Conservation (phyloP, 2,888 invertebrate genomes). For the Cheilosia pagana region DNA sequence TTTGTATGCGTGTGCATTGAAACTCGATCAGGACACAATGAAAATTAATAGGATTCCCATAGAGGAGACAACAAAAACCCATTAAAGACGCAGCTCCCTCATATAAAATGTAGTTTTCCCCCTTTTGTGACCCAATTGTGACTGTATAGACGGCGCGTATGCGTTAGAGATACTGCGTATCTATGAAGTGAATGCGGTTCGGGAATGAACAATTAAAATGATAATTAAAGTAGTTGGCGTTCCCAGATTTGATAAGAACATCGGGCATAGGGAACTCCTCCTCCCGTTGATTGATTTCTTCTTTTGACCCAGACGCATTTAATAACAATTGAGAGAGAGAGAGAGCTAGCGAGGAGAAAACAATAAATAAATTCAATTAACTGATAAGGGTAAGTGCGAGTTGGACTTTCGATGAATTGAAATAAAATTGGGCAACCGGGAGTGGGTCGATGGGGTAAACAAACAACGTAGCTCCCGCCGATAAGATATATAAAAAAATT, state of each 20-base stretch:
- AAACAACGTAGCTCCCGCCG: background rate
- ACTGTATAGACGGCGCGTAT: background rate
- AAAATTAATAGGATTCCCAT: conserved; percentile 58
- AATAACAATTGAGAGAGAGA: conserved; percentile 5
- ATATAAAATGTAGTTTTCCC: conserved; percentile 8
- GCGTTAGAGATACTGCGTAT: conserved; percentile 41
- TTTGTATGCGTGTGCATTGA: conserved; percentile 10
- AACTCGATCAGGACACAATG: conserved; percentile 56
- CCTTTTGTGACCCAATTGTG: conserved; percentile 51
- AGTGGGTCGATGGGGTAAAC: background rate
- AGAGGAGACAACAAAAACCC: conserved; percentile 39
- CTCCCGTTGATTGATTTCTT: conserved; percentile 25
- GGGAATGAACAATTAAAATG: conserved; percentile 31
- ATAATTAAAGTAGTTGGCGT: conserved; percentile 35
- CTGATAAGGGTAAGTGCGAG: conserved; percentile 45
- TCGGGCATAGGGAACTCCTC: conserved; percentile 1
- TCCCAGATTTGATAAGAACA: conserved; percentile 35
- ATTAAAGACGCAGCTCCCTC: conserved; percentile 29
- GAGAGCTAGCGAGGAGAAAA: background rate
- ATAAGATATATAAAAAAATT: background rate
- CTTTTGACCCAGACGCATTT: conserved; percentile 17
- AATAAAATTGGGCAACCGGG: background rate
- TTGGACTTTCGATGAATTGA: background rate
- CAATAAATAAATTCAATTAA: conserved; percentile 31
- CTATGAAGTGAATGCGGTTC: conserved; percentile 24